Percentiles rank a stretch among this genome's conserved stretches.
phyloP scores from a whole-genome alignment of 2,797 vertebrate species.

The Selene dorsalis region DNA sequence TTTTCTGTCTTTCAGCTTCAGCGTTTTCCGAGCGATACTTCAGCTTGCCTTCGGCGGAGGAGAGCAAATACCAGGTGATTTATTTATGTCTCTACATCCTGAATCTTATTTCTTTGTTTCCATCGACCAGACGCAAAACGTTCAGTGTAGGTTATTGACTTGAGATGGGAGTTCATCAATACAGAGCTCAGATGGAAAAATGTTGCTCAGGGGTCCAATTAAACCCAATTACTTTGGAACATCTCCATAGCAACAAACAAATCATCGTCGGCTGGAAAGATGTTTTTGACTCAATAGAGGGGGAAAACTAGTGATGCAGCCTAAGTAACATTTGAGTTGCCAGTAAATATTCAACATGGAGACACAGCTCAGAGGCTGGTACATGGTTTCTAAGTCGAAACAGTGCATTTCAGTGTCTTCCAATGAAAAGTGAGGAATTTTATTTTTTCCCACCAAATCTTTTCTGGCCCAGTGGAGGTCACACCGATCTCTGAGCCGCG shows the following conservation, averaged over 20 bases:
- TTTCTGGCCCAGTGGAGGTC: background rate
- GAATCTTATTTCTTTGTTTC: background rate
- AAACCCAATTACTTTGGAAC: background rate
- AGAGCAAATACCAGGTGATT: constrained; percentile 90
- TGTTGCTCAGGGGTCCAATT: background rate
- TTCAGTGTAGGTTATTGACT: background rate
- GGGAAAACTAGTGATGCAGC: no score
- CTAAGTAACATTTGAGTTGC: no score
- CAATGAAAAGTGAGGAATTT: no score
- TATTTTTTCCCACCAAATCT: background rate
- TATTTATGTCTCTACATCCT: background rate
- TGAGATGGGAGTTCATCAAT: no score
- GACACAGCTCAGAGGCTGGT: no score
- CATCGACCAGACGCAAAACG: background rate
- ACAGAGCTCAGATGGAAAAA: no score
- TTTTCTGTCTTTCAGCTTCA: constrained; percentile 84
- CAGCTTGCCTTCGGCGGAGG: constrained; percentile 88
- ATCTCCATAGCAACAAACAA: background rate
- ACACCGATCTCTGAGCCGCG: background rate
- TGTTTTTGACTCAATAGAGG: no score
- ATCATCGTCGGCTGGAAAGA: no score
- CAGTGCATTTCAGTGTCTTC: background rate
- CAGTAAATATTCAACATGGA: no score
- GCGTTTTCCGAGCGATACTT: constrained; percentile 95
- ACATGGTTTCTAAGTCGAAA: background rate